phyloP scores from a whole-genome alignment of 2,113 vertebrate species.

The Paradoxurus hermaphroditus region DNA sequence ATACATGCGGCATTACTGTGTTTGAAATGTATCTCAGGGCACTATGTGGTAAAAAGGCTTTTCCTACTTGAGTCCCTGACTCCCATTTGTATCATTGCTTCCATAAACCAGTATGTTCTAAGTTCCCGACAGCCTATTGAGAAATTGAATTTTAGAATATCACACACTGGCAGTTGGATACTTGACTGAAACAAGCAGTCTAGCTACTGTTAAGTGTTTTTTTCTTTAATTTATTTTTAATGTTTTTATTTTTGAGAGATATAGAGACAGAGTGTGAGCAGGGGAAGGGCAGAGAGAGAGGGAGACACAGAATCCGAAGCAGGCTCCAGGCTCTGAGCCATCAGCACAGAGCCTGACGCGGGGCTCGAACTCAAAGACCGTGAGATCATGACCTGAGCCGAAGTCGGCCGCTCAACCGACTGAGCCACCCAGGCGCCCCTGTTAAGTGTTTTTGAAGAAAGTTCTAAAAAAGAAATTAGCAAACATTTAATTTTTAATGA shows the following conservation, averaged over 20 bases:
- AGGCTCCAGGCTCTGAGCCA: too few relatives aligned
- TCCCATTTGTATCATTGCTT: slow-evolving; percentile 37
- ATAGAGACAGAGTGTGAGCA: too few relatives aligned
- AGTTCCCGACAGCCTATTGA: not conserved
- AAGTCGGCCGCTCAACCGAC: too few relatives aligned
- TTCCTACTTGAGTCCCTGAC: not conserved
- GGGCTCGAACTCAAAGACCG: too few relatives aligned
- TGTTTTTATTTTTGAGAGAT: too few relatives aligned
- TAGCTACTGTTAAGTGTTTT: slow-evolving; percentile 24
- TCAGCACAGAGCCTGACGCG: too few relatives aligned
- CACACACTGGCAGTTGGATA: not conserved
- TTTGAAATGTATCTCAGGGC: slow-evolving; percentile 33
- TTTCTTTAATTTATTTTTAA: too few relatives aligned
- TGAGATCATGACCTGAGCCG: too few relatives aligned
- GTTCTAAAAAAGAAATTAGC: not conserved
- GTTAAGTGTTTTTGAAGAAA: slow-evolving; percentile 33
- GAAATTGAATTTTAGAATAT: slow-evolving; percentile 28
- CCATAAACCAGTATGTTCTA: not conserved
- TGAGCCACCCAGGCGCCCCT: too few relatives aligned
- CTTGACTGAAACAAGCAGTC: not conserved
- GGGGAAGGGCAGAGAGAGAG: too few relatives aligned
- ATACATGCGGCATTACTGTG: not conserved
- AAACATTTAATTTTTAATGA: slow-evolving; percentile 25
- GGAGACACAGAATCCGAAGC: too few relatives aligned
- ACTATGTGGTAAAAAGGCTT: slow-evolving; percentile 11